Evolutionary conservation across 2,888 invertebrate species (phyloP).

Genomic region (Lycocerus yunnanus): DNA sequence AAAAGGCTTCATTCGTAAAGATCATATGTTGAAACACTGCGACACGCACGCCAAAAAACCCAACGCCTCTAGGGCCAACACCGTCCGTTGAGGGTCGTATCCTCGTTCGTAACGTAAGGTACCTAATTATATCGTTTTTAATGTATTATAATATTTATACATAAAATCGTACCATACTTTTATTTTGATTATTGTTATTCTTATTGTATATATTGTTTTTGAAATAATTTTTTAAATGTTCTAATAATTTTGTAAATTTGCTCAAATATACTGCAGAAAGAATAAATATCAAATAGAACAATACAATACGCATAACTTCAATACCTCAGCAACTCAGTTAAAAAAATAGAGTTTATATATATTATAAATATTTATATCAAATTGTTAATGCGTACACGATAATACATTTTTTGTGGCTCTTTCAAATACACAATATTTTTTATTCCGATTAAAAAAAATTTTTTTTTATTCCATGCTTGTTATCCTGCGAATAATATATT

Average conservation of each 20-base stretch:
- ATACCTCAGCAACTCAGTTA: conserved; percentile 59
- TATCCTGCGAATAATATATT: not conserved
- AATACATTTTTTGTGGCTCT: conserved; percentile 8
- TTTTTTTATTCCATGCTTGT: not conserved
- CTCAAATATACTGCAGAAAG: conserved; percentile 38
- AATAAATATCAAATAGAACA: conserved; percentile 35
- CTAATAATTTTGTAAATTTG: conserved; percentile 37
- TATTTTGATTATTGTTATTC: conserved; percentile 15
- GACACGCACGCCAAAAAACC: conserved; percentile 76
- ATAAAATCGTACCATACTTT: conserved; percentile 32
- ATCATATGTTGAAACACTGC: conserved; percentile 88
- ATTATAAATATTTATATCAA: conserved; percentile 53
- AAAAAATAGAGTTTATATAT: conserved; percentile 38
- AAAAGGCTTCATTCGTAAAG: conserved; percentile 88
- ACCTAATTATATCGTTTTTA: conserved; percentile 25
- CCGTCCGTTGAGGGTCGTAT: conserved; percentile 37
- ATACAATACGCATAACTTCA: conserved; percentile 55
- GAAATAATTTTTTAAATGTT: conserved; percentile 24
- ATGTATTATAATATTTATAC: not conserved
- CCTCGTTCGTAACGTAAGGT: conserved; percentile 25
- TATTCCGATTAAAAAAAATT: not conserved
- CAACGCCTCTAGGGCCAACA: conserved; percentile 41
- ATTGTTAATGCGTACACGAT: conserved; percentile 35
- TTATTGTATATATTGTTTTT: conserved; percentile 31
- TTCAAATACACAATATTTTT: not conserved